These are phyloP conservation scores for Meloidogyne hapla DNA, from an alignment of 1,140 invertebrate species.

Conservation along the genomic window DNA sequence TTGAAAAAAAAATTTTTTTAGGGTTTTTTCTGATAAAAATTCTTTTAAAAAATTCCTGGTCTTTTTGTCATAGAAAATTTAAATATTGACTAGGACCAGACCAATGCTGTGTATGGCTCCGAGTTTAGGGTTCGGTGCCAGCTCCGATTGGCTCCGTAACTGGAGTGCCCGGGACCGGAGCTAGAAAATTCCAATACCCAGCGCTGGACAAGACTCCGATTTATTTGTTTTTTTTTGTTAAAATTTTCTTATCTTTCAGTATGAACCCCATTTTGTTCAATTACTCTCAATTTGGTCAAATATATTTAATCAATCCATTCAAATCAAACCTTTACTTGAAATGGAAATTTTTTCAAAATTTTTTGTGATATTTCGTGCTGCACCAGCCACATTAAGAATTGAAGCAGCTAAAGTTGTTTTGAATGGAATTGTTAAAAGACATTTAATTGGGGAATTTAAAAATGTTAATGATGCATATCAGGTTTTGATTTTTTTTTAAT, in stretches of 20 bases:
- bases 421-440: constrained; percentile 32
- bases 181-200: no score
- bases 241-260: constrained; percentile 28
- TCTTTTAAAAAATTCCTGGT: no score
- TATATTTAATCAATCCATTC: constrained; percentile 23
- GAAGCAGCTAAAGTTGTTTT: constrained; percentile 29
- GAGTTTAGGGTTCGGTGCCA: no score
- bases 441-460: constrained; percentile 22
- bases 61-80: no score
- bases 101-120: no score
- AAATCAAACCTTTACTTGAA: constrained; percentile 28
- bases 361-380: constrained; percentile 36
- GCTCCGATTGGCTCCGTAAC: no score
- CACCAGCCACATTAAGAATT: constrained; percentile 12
- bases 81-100: no score
- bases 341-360: constrained; percentile 44
- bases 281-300: constrained; percentile 33
- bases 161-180: no score
- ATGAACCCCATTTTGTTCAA: constrained; percentile 25
- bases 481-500: constrained; percentile 21
- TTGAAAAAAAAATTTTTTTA: no score
- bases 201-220: no score
- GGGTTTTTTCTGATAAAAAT: no score
- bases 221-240: no score
- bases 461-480: constrained; percentile 44